Evolutionary conservation across 2,113 vertebrate species (phyloP), one percentile per base, ranked within the genome.

Genomic region (Mus spicilegus): DNA sequence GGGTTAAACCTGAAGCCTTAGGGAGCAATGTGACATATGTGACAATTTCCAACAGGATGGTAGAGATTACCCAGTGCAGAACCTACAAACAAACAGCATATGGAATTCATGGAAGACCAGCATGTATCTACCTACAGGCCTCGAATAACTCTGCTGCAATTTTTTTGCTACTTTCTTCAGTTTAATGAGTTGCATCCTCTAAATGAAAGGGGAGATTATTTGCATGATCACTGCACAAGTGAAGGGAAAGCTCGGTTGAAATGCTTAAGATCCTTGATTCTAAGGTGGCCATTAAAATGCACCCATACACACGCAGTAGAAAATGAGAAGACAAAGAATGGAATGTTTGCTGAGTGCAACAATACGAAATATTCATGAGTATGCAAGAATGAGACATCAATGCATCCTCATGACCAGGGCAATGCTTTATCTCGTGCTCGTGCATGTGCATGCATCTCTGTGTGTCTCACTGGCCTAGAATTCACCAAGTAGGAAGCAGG

Each of bases 1-100:
- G 39, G 73, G 73, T 82, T 92, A 93, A 80, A 87, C 61, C 69
- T 78, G 72, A 96, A 51, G 39, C 82, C 93, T 93, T 95, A 93
- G 10, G 81, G 72, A 96, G 72, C 61, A 28, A 67, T 67, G 63
- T 28, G 84, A 69, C 22, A n/a, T 20, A 22, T 7, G 4, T 56
- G 24, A 67, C 49, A 19, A 90, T 92, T 72, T 69, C 67, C 65
- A 93, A 16, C 24, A 72, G 63, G 58, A 61, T 80, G 58, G 56
- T 88, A 92, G 67, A 73, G 72, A 78, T 86, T 61, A 85, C n/a
- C 76, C 8, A 11, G 56, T 77, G 30, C 65, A 87, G 87, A 93
- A 85, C 65, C 42, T n/a, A 76, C n/a, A 88, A 77, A 72, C 42
- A 86, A 77, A 96, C 30, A 78, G 63, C 69, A 81, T 39, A 33